Evolutionary conservation across 2,888 invertebrate species (phyloP), one percentile per base, ranked within the genome.

Genomic region (Acrobasis suavella): DNA sequence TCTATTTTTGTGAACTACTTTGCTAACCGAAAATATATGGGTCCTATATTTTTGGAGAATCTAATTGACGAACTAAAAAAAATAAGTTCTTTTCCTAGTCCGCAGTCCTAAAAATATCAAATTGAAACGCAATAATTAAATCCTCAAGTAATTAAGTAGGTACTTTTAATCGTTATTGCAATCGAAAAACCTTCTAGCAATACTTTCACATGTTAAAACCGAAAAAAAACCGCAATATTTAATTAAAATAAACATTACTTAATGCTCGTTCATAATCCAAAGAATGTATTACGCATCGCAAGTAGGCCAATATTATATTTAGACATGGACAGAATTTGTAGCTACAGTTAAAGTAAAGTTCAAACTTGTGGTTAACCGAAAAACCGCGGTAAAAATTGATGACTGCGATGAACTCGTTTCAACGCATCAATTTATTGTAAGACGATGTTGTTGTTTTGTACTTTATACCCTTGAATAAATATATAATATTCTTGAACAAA

Each of bases 261-360:
- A 58, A 58, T 22, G 42, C 9, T 22, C 12, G 59, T n/a, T 54
- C 58, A 46, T 55, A 64, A 63, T 62, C 37, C 38, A 32, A 64
- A 64, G 64, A 58, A 64, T 67, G 58, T 14, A 39, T 15, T 39
- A 17, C 56, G 46, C 56, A 56, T 15, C 58, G 65, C 46, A 64
- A 62, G 64, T 66, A 38, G 63, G 65, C 50, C 67, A 62, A 64
- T 58, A 64, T 38, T n/a, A n/a, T n/a, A n/a, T 64, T 67, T 62
- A 64, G 66, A 17, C 56, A 60, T 50, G 58, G 64, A 54, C 63
- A 58, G 59, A 60, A 60, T 63, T 63, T 63, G 62, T 0, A 32
- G 32, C 38, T 49, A 37, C 46, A 50, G 22, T 56, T 50, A 55
- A 59, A 58, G 51, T 51, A 46, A 46, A 50, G 50, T 56, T 42